Conservation (phyloP, 1,140 invertebrate genomes). For the Cardiocondyla obscurior region DNA sequence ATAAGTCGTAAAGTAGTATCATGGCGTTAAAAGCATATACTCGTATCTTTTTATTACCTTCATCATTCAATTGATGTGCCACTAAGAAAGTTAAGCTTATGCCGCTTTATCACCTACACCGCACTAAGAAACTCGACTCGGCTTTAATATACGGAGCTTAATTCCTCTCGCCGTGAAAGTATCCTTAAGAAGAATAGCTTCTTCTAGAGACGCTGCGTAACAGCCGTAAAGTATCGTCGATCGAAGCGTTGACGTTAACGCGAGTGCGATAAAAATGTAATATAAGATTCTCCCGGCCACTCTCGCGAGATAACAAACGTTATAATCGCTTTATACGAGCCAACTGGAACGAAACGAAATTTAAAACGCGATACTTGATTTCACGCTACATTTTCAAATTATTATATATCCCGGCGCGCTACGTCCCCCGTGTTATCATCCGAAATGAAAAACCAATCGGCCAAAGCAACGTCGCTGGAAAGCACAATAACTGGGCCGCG, state of each 20-base stretch:
- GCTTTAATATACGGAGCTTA: constrained; percentile 62
- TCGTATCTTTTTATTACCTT: constrained; percentile 69
- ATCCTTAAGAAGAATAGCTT: constrained; percentile 18
- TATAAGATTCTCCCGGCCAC: neutral
- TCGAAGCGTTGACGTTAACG: neutral
- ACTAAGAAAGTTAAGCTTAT: constrained; percentile 68
- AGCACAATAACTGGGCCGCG: constrained; percentile 58
- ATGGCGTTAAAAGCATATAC: constrained; percentile 69
- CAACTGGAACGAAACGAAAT: neutral
- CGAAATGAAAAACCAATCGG: constrained; percentile 55
- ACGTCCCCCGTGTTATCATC: no score
- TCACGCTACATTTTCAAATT: constrained; percentile 31
- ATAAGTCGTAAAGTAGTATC: constrained; percentile 57
- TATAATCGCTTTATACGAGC: constrained; percentile 1
- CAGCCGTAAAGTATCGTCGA: constrained; percentile 10
- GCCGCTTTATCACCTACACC: constrained; percentile 62
- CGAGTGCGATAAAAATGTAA: neutral
- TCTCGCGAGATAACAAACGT: neutral
- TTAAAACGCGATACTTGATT: constrained; percentile 11
- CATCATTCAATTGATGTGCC: constrained; percentile 66
- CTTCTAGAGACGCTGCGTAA: neutral
- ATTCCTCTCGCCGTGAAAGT: constrained; percentile 41
- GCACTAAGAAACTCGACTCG: constrained; percentile 43
- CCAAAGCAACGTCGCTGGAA: constrained; percentile 34
- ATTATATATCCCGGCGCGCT: neutral